Evolutionary conservation across 2,888 invertebrate species (phyloP).

Genomic region (Willowsia nigromaculata): DNA sequence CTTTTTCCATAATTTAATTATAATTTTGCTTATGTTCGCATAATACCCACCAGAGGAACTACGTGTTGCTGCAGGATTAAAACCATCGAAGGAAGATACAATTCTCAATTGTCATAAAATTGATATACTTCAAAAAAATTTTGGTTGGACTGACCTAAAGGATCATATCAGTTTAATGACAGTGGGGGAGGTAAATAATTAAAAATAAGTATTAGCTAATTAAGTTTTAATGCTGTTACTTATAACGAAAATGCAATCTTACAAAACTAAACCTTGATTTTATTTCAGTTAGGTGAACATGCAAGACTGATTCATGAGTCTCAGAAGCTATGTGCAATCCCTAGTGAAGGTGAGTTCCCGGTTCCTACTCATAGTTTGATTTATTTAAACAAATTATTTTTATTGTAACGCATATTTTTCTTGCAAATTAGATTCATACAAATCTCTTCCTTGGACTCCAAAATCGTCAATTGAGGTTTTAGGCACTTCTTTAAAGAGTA

Average conservation of each 20-base stretch:
- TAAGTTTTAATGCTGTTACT: background rate
- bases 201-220: background rate
- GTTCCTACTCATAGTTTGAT: background rate
- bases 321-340: background rate
- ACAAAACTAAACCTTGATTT: too few species aligned
- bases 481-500: background rate
- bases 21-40: background rate
- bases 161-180: constrained; percentile 12
- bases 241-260: background rate
- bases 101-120: constrained; percentile 8
- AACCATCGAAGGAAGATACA: constrained; percentile 46
- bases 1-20: too few species aligned
- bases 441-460: constrained; percentile 54
- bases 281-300: background rate
- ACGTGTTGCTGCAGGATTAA: constrained; percentile 36
- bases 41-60: background rate
- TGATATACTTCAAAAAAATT: background rate
- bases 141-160: background rate
- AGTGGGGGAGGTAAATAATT: constrained; percentile 6
- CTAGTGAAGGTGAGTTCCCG: background rate
- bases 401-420: too few species aligned
- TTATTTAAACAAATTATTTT: background rate
- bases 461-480: constrained; percentile 28
- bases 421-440: background rate
- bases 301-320: background rate